A percentile compares a stretch with the other conserved stretches of the same genome.
Conservation (phyloP, 2,797 vertebrate genomes). For the Melanotaenia maccullochi region DNA sequence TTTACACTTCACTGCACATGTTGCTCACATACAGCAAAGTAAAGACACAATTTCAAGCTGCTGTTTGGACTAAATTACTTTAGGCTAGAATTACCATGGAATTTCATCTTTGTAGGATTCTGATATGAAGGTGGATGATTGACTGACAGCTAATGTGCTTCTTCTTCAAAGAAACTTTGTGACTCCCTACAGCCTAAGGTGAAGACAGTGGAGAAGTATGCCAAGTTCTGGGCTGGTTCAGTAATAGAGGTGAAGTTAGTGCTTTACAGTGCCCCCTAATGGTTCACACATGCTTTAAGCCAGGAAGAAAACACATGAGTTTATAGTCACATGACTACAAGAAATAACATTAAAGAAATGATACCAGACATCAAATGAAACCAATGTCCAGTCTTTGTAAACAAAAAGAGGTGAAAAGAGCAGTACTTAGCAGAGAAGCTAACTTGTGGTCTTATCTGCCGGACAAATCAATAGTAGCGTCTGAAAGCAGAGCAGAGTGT, state of each 20-base stretch:
- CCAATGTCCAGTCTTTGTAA: slow-evolving; percentile 54
- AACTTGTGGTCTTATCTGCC: slow-evolving; percentile 86
- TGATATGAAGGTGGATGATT: slow-evolving; percentile 48
- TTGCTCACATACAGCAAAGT: slow-evolving; percentile 69
- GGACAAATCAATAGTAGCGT: slow-evolving; percentile 92
- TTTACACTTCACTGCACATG: slow-evolving; percentile 67
- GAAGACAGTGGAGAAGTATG: slow-evolving; percentile 45
- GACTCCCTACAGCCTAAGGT: slow-evolving; percentile 41
- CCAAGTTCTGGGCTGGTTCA: slow-evolving; percentile 40
- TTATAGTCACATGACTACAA: slow-evolving; percentile 2
- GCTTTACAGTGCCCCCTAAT: slow-evolving; percentile 68
- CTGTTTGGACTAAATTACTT: slow-evolving; percentile 57
- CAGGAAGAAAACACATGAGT: slow-evolving; percentile 19
- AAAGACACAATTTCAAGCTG: slow-evolving; percentile 50
- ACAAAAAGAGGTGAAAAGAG: slow-evolving; percentile 69
- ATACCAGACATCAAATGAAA: slow-evolving; percentile 52
- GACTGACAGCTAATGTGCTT: slow-evolving; percentile 64
- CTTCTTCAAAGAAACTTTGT: slow-evolving; percentile 49
- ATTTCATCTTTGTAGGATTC: slow-evolving; percentile 59
- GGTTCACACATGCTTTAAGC: slow-evolving; percentile 43
- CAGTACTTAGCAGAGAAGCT: slow-evolving; percentile 87
- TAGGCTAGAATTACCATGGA: slow-evolving; percentile 58
- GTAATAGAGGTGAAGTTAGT: slow-evolving; percentile 30
- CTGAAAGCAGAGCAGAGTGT: slow-evolving; percentile 85
- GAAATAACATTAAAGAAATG: slow-evolving; percentile 32